Evolutionary conservation across 1,140 invertebrate genomes (phyloP).

Genomic region (Drosophila sucinea): DNA sequence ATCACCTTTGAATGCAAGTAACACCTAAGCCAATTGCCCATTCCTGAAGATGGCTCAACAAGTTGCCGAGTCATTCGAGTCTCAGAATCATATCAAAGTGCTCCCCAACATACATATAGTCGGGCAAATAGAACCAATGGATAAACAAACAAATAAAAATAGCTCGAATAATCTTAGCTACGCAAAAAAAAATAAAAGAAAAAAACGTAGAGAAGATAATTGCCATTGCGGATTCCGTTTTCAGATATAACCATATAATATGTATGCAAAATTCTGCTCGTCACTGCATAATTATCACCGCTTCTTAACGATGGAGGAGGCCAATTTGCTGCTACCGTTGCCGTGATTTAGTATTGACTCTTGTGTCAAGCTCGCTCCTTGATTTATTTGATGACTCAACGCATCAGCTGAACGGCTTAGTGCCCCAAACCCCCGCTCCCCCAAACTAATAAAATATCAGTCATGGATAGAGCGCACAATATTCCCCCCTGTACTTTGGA

Average conservation of each 20-base stretch:
- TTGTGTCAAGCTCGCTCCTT: constrained; percentile 68
- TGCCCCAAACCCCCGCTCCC: constrained; percentile 42
- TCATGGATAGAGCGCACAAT: constrained; percentile 65
- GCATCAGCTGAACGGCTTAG: constrained; percentile 48
- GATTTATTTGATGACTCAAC: constrained; percentile 80
- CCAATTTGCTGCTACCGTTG: constrained; percentile 51
- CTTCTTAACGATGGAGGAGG: constrained; percentile 32
- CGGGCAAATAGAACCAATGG: not conserved
- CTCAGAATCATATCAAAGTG: not conserved
- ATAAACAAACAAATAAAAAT: constrained; percentile 12
- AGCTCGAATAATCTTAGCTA: not conserved
- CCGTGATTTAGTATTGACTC: constrained; percentile 75
- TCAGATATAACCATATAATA: constrained; percentile 11
- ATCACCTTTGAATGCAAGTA: constrained; percentile 3
- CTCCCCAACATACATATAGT: too few species aligned
- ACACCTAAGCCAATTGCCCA: constrained; percentile 7
- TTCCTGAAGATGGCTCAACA: not conserved
- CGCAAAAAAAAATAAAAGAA: too few species aligned
- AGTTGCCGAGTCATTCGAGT: constrained; percentile 1
- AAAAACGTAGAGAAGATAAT: constrained; percentile 44
- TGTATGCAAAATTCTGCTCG: constrained; percentile 37
- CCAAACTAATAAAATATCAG: constrained; percentile 65
- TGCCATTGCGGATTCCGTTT: constrained; percentile 61
- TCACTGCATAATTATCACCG: constrained; percentile 63
- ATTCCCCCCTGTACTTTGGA: constrained; percentile 32